phyloP scores from a whole-genome alignment of 2,888 invertebrate species.

The Philereme transversata region DNA sequence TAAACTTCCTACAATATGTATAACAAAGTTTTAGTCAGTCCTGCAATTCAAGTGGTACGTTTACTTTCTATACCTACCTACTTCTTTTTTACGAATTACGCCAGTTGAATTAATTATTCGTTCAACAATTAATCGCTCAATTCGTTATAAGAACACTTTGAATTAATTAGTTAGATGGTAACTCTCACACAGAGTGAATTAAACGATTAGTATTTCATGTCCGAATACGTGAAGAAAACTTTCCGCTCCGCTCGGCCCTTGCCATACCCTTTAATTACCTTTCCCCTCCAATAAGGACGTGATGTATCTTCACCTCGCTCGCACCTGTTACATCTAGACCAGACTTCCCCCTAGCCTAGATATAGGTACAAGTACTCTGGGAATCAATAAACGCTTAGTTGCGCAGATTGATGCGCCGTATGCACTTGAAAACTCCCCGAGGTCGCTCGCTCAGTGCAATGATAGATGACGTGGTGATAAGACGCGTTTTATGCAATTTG shows the following conservation, averaged over 20 bases:
- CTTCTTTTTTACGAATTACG: too few relatives aligned
- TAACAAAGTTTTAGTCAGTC: too few relatives aligned
- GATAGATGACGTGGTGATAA: conserved; percentile 31
- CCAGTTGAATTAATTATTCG: too few relatives aligned
- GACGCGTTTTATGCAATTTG: conserved; percentile 14
- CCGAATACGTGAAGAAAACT: not conserved
- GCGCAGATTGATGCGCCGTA: conserved; percentile 34
- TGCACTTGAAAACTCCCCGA: conserved; percentile 25
- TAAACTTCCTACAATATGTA: too few relatives aligned
- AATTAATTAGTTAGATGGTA: too few relatives aligned
- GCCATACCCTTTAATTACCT: conserved; percentile 21
- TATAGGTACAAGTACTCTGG: conserved; percentile 16
- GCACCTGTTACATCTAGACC: conserved; percentile 29
- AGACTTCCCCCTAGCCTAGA: conserved; percentile 24
- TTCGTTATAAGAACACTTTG: too few relatives aligned
- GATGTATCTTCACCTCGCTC: conserved; percentile 28
- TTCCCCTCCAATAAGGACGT: conserved; percentile 5
- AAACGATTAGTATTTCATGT: too few relatives aligned
- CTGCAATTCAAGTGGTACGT: too few relatives aligned
- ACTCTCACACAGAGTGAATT: too few relatives aligned
- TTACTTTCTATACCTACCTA: too few relatives aligned
- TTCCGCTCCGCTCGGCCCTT: conserved; percentile 5
- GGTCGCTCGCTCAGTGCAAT: conserved; percentile 25
- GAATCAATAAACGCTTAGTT: conserved; percentile 32
- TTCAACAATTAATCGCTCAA: too few relatives aligned